A percentile compares a stretch with the other conserved stretches of the same genome.
Evolutionary conservation across 2,797 vertebrate genomes (phyloP).

Genomic region (Distichodus sexfasciatus): DNA sequence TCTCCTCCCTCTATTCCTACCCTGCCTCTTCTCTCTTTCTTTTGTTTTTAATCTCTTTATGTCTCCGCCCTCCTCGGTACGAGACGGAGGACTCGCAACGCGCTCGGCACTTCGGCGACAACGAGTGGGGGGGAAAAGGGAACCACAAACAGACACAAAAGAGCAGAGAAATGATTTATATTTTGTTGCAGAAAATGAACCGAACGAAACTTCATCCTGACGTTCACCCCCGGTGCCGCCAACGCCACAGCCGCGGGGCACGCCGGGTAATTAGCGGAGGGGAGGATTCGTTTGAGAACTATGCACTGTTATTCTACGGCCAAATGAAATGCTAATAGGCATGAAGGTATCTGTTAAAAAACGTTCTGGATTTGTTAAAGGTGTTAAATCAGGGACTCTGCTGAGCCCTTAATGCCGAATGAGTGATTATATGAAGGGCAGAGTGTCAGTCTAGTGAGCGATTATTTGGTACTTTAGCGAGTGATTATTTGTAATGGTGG

Average conservation of each 20-base stretch:
- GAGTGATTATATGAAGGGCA: too few relatives aligned
- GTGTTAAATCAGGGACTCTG: too few relatives aligned
- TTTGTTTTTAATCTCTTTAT: slow-evolving; percentile 23
- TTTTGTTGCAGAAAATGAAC: slow-evolving; percentile 14
- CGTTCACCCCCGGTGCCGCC: neutral
- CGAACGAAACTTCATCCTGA: slow-evolving; percentile 18
- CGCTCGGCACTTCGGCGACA: slow-evolving; percentile 19
- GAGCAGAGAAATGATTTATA: slow-evolving; percentile 4
- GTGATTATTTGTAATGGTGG: too few relatives aligned
- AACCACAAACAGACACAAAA: slow-evolving; percentile 17
- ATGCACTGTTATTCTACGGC: neutral
- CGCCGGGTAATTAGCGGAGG: neutral
- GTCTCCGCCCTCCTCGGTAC: slow-evolving; percentile 15
- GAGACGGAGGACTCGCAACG: neutral
- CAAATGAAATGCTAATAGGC: neutral
- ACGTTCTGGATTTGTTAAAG: too few relatives aligned
- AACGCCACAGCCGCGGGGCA: neutral
- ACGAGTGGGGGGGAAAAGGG: neutral
- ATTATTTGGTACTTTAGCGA: too few relatives aligned
- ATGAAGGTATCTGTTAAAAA: neutral
- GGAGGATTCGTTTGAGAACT: neutral
- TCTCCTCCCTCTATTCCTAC: slow-evolving; percentile 23
- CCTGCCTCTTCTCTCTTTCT: neutral
- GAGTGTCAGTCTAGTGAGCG: too few relatives aligned
- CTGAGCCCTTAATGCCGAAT: too few relatives aligned